Evolutionary conservation across 1,140 invertebrate species (phyloP), one percentile per base, ranked within the genome.

Genomic region (Zaprionus gabonicus): DNA sequence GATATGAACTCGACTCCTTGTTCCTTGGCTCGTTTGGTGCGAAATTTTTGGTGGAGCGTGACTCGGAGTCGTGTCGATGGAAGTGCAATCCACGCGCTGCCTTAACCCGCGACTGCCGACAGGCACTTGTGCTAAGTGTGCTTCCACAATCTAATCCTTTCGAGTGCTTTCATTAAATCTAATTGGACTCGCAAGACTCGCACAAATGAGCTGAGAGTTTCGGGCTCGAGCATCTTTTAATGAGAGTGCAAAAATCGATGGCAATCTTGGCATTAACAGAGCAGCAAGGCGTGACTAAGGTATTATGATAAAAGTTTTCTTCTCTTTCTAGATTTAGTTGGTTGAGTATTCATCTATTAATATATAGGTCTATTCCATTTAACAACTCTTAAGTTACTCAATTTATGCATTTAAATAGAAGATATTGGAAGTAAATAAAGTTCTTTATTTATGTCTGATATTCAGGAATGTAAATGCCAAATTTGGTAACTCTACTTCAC

Each of bases 11-110:
- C 34, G 13, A 36, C 31, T 60, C 49, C 12, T 20, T 25, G 15
- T 20, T 15, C 12, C 9, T 20, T 20, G 67, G 41, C 71, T 76
- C 62, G 79, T 82, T 86, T 82, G 80, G 82, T 73, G 82, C 79
- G 53, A 63, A 80, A 71, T 80, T 86, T 86, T 66, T 13, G 17
- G 59, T 59, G 72, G 59, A 70, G 67, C 80, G 83, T 87, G 80
- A 77, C 72, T 73, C 23, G 55, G 28, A 58, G 36, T n/a, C n/a
- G 23, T 23, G 23, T 4, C n/a, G 9, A 63, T 41, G 41, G 27
- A 20, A 15, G 13, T 28, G 31, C 44, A 15, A 63, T 64, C 34
- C 13, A n/a, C 31, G 2, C 57, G 1, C 57, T 34, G 64, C 71
- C 28, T 62, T 65, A 64, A 81, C 60, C 55, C 63, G 70, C 62